Percentiles rank a stretch among this genome's conserved stretches.
Conservation (phyloP, 2,113 vertebrate genomes). For the Accipiter cooperii region DNA sequence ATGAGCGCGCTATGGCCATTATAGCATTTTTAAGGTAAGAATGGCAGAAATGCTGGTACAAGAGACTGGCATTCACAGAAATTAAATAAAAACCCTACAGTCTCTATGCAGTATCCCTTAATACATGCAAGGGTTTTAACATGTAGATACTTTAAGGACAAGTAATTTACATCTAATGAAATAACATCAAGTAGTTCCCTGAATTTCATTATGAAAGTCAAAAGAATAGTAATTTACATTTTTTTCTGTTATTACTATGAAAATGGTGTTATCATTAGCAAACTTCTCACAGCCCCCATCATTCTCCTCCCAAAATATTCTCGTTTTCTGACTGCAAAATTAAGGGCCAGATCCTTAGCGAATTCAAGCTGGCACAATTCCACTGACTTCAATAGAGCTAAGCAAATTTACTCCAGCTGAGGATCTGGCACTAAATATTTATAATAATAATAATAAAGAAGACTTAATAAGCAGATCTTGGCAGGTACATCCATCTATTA, state of each 20-base stretch:
- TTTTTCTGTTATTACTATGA: background rate
- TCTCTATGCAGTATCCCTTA: background rate
- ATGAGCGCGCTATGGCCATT: rapidly evolving
- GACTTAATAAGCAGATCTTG: background rate
- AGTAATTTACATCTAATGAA: background rate
- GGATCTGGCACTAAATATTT: background rate
- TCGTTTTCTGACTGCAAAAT: background rate
- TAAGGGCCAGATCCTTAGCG: background rate
- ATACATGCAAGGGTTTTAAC: background rate
- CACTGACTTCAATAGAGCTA: background rate
- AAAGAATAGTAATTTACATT: background rate
- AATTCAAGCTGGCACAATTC: background rate
- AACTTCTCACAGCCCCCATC: background rate
- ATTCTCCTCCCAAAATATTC: background rate
- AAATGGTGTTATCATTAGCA: background rate
- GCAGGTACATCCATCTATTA: conserved; percentile 5
- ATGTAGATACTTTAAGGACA: background rate
- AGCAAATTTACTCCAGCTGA: background rate
- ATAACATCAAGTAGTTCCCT: background rate
- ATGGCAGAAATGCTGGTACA: background rate
- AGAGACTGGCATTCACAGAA: background rate
- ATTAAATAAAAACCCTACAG: background rate
- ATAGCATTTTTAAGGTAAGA: background rate
- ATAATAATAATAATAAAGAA: background rate
- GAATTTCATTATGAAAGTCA: background rate